Base-by-base conservation (phyloP, 2,888 invertebrate genomes). In the Dascillus cervinus region DNA sequence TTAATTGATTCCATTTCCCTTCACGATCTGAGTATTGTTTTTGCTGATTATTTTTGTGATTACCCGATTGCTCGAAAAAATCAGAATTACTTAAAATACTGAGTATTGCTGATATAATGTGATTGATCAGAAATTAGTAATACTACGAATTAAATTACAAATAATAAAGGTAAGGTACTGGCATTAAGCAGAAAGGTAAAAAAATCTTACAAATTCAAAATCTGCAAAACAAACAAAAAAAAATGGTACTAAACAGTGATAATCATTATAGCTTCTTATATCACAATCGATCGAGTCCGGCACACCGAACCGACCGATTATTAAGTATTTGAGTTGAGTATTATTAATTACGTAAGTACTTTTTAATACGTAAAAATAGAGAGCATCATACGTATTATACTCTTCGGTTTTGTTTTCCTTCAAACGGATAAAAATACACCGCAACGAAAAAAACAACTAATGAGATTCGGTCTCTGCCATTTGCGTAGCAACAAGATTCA, bases 401-500 rank as follows among this genome's bases (percentile, higher is more conserved):
- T n/a, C n/a, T n/a, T n/a, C n/a, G n/a, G n/a, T n/a, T n/a, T n/a
- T n/a, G n/a, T n/a, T n/a, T n/a, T n/a, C n/a, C n/a, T n/a, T n/a
- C n/a, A n/a, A n/a, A n/a, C n/a, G n/a, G n/a, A n/a, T n/a, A n/a
- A n/a, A n/a, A n/a, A n/a, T n/a, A n/a, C n/a, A n/a, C n/a, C n/a
- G n/a, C n/a, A n/a, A 8, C 24, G 6, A 26, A 23, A 19, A 37
- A 30, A 34, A 39, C 33, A 33, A 31, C 54, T 53, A 64, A 45
- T 59, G 62, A 22, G 59, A 50, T 44, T 63, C 77, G 29, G 71
- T 68, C 46, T 79, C 74, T 38, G 78, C 71, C 47, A 77, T 71
- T 60, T 81, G 79, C 30, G 77, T 77, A 24, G 81, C 73, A 28
- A 81, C 82, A 43, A 82, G 67, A 64, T 82, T 82, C 37, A 82